Percentiles rank a stretch among this genome's conserved stretches.
Conservation (phyloP, 2,113 vertebrate genomes). For the Xiphias gladius region DNA sequence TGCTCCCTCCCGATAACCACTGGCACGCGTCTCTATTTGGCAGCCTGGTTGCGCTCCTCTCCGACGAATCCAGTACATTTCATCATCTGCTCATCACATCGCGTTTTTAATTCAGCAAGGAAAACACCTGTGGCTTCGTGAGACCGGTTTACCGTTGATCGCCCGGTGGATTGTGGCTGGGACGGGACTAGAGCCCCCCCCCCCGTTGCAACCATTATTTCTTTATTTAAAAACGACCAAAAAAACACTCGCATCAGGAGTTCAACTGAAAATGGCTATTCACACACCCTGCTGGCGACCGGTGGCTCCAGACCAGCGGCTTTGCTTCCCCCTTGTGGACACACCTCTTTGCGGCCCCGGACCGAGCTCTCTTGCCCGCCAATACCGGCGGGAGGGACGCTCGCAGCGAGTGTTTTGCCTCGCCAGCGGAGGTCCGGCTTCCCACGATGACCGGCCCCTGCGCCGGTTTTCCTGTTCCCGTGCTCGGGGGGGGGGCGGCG, state of each 20-base stretch:
- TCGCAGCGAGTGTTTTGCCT: not conserved
- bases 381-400: not conserved
- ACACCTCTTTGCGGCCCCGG: not conserved
- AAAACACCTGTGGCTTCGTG: not conserved
- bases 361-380: not conserved
- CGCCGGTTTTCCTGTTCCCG: too few species aligned
- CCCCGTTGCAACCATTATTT: not conserved
- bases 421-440: too few species aligned
- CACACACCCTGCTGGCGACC: not conserved
- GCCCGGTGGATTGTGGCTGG: not conserved
- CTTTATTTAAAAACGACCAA: too few species aligned
- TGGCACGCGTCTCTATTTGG: constrained; percentile 1
- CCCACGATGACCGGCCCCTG: too few species aligned
- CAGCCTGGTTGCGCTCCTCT: not conserved
- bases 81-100: constrained; percentile 9
- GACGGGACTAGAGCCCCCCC: not conserved
- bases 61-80: not conserved
- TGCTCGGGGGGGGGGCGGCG: too few species aligned
- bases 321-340: constrained; percentile 67
- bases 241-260: not conserved
- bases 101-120: not conserved
- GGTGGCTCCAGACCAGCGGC: not conserved
- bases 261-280: not conserved
- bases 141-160: not conserved
- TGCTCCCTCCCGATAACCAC: constrained; percentile 29